Base-by-base conservation (phyloP, 2,888 invertebrate genomes). In the Drosophila koepferae region DNA sequence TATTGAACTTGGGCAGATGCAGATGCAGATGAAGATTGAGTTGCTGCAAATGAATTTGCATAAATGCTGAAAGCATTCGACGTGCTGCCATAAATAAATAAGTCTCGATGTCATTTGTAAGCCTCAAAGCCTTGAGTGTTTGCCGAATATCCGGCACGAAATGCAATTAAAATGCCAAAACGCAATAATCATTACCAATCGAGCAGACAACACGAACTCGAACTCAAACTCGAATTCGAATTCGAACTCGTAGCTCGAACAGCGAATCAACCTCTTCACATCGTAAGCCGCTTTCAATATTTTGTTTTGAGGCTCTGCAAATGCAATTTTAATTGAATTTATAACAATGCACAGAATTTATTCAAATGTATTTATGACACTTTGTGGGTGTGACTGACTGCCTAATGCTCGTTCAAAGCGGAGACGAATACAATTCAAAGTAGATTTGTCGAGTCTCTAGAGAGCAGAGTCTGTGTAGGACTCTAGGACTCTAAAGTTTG, bases 151-250 rank as follows among this genome's bases (percentile, higher is more conserved):
- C 16, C 34, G 31, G 60, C 46, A 31, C 36, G 53, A 62, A 86
- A 84, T 79, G 77, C 84, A 84, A 89, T 89, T 84, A 79, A 84
- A 74, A 71, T 77, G 72, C 63, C 76, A 67, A 67, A 76, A 66
- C 68, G 64, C 76, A 73, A 85, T 82, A 74, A 75, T 58, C 64
- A 80, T 75, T 76, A 79, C 66, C 81, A 81, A 83, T 81, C 54
- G 56, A 69, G 61, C 63, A 62, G 66, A 23, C 61, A 62, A 58
- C 48, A 67, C 40, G 72, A 64, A 6, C 44, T 12, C 44, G 5
- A 3, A 23, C 8, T 20, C 20, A 10, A 43, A 2, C 4, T 8
- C 8, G 34, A 34, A 34, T 9, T 38, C 38, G 16, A 40, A 23
- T 23, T 23, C 23, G 23, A 23, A 23, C 0, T 23, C 20, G 20